A percentile compares a stretch with the other conserved stretches of the same genome.
Conservation (phyloP, 2,113 vertebrate species). For the Cebus imitator region DNA sequence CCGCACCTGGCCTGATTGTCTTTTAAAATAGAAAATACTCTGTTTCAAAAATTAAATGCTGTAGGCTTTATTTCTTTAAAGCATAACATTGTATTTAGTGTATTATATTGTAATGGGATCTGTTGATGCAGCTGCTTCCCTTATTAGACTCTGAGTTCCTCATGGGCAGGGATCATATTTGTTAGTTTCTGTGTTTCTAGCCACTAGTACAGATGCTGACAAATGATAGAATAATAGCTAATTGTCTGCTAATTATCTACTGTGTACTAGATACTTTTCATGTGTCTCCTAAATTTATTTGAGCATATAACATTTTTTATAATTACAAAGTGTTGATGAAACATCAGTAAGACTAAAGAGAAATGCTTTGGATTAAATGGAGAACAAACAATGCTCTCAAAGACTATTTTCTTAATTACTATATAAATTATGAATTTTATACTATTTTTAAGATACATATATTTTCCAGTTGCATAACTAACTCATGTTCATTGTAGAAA, state of each 20-base stretch:
- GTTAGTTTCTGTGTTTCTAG: background rate
- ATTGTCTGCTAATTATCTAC: background rate
- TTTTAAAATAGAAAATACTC: slow-evolving; percentile 36
- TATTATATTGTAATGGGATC: background rate
- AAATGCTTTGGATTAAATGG: background rate
- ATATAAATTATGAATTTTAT: slow-evolving; percentile 33
- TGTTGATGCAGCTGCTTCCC: background rate
- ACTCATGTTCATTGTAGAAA: background rate
- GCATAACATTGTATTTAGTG: background rate
- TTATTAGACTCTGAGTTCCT: background rate
- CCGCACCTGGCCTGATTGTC: background rate
- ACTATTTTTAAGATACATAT: background rate
- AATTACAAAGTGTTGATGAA: background rate
- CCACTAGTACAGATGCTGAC: background rate
- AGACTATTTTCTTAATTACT: slow-evolving; percentile 26
- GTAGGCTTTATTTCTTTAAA: slow-evolving; percentile 2
- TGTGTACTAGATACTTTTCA: background rate
- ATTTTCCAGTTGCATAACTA: background rate
- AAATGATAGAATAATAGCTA: slow-evolving; percentile 23
- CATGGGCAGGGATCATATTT: background rate
- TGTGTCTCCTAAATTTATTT: slow-evolving; percentile 7
- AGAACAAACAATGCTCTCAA: background rate
- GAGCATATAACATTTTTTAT: background rate
- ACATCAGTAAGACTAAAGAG: background rate
- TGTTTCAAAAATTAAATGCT: slow-evolving; percentile 43